phyloP scores from a whole-genome alignment of 2,888 invertebrate species.

The Eupeodes latifasciatus region DNA sequence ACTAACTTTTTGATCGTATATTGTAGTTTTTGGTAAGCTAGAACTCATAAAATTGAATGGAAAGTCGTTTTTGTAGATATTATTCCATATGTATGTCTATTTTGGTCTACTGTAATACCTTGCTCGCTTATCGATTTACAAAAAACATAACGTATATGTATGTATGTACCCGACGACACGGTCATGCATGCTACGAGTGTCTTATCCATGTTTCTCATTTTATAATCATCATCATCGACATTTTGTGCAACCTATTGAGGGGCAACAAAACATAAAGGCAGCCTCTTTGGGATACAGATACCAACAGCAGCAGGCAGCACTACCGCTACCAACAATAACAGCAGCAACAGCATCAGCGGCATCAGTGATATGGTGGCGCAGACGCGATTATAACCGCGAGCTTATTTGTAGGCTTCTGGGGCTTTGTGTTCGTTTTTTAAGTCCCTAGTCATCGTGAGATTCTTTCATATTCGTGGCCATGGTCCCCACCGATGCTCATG shows the following conservation, averaged over 20 bases:
- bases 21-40: no score
- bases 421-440: conserved; percentile 36
- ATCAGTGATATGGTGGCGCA: conserved; percentile 35
- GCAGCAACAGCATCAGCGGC: conserved; percentile 11
- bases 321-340: background rate
- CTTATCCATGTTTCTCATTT: conserved; percentile 73
- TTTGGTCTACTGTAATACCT: conserved; percentile 23
- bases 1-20: no score
- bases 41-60: no score
- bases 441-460: conserved; percentile 54
- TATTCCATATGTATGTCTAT: background rate
- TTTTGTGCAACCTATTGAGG: conserved; percentile 62
- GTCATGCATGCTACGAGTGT: conserved; percentile 58
- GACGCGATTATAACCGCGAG: conserved; percentile 71
- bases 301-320: background rate
- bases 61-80: background rate
- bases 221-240: conserved; percentile 68
- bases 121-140: conserved; percentile 27
- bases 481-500: background rate
- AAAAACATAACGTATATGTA: conserved; percentile 26
- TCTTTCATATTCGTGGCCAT: conserved; percentile 29
- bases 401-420: conserved; percentile 62
- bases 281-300: conserved; percentile 49
- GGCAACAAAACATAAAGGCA: conserved; percentile 60
- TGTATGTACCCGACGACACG: conserved; percentile 38